Evolutionary conservation across 2,888 invertebrate genomes (phyloP).

Genomic region (Drosophila quinaria): DNA sequence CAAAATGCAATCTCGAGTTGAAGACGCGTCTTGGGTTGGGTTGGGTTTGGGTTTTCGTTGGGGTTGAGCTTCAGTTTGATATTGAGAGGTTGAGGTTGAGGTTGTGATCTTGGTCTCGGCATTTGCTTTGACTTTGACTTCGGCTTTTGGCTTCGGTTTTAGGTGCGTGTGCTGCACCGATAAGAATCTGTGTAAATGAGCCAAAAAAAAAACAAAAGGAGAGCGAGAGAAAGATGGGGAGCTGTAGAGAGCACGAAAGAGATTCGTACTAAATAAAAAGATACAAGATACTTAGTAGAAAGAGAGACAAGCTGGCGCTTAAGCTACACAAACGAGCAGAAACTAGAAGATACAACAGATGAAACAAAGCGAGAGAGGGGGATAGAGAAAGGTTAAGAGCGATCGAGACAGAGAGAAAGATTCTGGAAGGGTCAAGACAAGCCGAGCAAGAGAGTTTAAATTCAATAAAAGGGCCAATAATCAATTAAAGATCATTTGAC

Average conservation of each 20-base stretch:
- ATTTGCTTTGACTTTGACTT: slow-evolving; percentile 8
- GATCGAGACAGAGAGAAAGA: not conserved
- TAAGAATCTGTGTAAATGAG: slow-evolving; percentile 62
- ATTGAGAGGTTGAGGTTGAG: slow-evolving; percentile 6
- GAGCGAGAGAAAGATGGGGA: no score
- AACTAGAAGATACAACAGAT: not conserved
- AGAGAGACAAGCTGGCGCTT: not conserved
- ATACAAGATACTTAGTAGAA: not conserved
- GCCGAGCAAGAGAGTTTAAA: not conserved
- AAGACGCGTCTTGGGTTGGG: slow-evolving; percentile 18
- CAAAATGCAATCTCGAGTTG: slow-evolving; percentile 10
- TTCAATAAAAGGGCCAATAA: not conserved
- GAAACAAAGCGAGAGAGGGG: not conserved
- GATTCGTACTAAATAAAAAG: not conserved
- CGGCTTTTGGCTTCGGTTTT: slow-evolving; percentile 23
- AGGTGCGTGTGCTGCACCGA: slow-evolving; percentile 56
- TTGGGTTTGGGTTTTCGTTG: not conserved
- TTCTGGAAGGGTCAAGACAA: not conserved
- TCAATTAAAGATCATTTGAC: no score
- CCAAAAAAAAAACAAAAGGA: not conserved
- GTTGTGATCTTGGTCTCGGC: slow-evolving; percentile 10
- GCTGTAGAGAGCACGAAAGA: not conserved
- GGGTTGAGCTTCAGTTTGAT: not conserved
- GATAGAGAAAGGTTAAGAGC: not conserved
- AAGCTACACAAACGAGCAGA: not conserved